Evolutionary conservation across 30 jellyfish, hydroid and myxozoan genomes (phyloP), one percentile per base, ranked within the genome.

Genomic region (Calvadosia cruxmelitensis): DNA sequence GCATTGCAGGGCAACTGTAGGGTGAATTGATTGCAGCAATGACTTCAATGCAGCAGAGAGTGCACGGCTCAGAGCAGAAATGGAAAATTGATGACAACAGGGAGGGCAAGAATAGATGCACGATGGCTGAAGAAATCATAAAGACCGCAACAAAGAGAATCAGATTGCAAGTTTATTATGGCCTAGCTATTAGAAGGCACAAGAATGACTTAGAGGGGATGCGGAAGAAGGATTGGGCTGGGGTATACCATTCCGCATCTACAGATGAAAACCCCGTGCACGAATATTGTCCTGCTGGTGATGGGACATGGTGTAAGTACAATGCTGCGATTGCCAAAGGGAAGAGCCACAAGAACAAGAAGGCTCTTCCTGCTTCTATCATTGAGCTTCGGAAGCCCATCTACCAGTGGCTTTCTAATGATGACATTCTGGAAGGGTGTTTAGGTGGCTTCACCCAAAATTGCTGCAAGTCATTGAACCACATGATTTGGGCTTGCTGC

Each of bases 251-350:
- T 23, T 53, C 68, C 3, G 68, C 68, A 3, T 53, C 68, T 20
- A 53, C 68, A 53, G 68, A 53, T 32, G 68, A 53, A 32, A 53
- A 53, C 32, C 68, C 68, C 10, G 32, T 20, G 68, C 68, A 53
- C 68, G 32, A 53, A 32, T 53, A 20, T 23, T 53, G 68, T 23
- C 68, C 68, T 20, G 68, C 23, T 23, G 26, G 25, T 53, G 24
- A 5, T 53, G 68, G 27, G 10, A 53, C 26, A 10, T 53, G 25
- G 68, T 53, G 68, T 23, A 53, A 53, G 27, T 53, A 20, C 26
- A 5, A 23, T 32, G 5, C 23, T 5, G 25, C 68, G 27, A 32
- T 3, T 7, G 3, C 7, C 10, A 23, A 3, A 32, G 68, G 12
- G 23, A 32, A 29, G 31, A 53, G 68, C 23, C 31, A 32, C 68